Evolutionary conservation across 2,113 vertebrate genomes (phyloP), one percentile per base, ranked within the genome.

Genomic region (Bubo bubo): DNA sequence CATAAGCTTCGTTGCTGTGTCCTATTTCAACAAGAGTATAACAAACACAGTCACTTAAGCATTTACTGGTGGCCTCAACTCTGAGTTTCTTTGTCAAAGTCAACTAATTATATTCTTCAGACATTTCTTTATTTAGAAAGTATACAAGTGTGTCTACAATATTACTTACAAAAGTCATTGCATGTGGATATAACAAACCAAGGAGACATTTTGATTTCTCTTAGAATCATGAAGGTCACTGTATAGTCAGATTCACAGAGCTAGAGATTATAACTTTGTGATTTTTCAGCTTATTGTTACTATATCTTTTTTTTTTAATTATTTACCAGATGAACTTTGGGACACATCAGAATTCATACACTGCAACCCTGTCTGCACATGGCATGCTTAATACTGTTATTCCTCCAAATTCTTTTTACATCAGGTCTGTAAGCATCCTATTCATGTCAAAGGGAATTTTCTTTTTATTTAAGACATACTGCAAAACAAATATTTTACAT

Each of bases 401-500:
- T 93, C 26, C 43, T 68, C 47, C 18, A 81, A 76, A 39, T 80
- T 79, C 4, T 74, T 91, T 91, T 80, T 75, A 59, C 15, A 88
- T 66, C 64, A 86, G 68, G 28, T 81, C 75, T 93, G 50, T 28
- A 90, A 84, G 24, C 32, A 73, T 60, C 34, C 60, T 67, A 50
- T 55, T 90, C 30, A 32, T 27, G 49, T 68, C 79, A 93, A 95
- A 85, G 9, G 19, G 18, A 90, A 60, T 86, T 86, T 95, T 72
- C 7, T 91, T 83, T 89, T 83, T 72, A 83, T 79, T 81, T 67
- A 88, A 90, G 71, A 86, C 32, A 52, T 62, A 86, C 35, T 77
- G 68, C 71, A 94, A 93, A 96, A 20, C 50, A 87, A 50, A 22
- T 56, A 58, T 49, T 95, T 86, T 73, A 74, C 14, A 35, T 74